Conservation (phyloP, 2,113 vertebrate genomes). For the Butorides virescens region DNA sequence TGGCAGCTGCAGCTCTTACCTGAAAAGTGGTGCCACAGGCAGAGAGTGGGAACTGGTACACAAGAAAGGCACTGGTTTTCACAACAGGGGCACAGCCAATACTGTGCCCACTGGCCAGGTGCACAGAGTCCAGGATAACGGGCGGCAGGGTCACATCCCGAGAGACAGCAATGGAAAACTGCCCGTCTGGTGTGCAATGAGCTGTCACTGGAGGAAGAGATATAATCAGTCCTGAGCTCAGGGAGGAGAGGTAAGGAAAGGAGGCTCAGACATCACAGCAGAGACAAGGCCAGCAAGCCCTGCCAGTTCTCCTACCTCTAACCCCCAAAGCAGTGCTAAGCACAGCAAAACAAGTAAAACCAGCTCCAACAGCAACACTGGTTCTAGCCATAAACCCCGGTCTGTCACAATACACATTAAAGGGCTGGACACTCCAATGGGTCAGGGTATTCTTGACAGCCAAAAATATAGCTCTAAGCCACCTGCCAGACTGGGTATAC, state of each 20-base stretch:
- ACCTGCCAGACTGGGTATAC: background rate
- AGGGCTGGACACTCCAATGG: background rate
- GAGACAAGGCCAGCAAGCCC: background rate
- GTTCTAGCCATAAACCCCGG: background rate
- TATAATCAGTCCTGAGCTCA: background rate
- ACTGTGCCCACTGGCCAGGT: background rate
- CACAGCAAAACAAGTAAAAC: background rate
- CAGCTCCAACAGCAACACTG: fast-evolving
- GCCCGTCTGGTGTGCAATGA: constrained; percentile 46
- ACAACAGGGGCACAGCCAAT: constrained; percentile 33
- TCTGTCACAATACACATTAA: background rate
- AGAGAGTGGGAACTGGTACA: constrained; percentile 60
- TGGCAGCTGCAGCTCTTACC: constrained; percentile 28
- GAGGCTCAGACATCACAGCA: background rate
- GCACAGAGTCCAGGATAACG: constrained; percentile 47
- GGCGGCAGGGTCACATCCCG: constrained; percentile 30
- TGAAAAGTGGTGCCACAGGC: constrained; percentile 60
- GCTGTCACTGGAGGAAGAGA: constrained; percentile 55
- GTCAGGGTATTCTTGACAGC: background rate
- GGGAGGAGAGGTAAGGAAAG: background rate
- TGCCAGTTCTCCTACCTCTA: background rate
- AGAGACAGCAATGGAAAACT: constrained; percentile 53
- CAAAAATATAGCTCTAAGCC: background rate
- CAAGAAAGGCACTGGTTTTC: constrained; percentile 32
- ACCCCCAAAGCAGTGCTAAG: background rate